These are phyloP conservation scores for Pomatostomus ruficeps DNA, from an alignment of 2,113 vertebrate species.

Conservation along the genomic window DNA sequence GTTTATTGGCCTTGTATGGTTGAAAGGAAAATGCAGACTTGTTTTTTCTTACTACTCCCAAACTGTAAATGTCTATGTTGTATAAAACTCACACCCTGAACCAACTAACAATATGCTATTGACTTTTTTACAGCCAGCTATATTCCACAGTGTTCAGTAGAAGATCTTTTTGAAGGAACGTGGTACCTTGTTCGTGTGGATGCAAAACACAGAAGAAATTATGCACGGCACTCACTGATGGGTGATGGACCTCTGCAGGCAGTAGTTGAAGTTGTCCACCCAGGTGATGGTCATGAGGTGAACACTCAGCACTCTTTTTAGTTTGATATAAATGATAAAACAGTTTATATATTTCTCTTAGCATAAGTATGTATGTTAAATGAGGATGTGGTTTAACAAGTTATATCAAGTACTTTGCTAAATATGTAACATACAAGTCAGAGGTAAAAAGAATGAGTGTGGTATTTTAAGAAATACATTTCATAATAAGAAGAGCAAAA, in stretches of 20 bases:
- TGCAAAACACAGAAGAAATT: constrained; percentile 90
- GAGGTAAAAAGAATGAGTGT: neutral
- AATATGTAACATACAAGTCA: neutral
- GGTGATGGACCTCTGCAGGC: constrained; percentile 75
- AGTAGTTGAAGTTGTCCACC: constrained; percentile 68
- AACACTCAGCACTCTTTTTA: neutral
- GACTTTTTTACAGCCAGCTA: constrained; percentile 80
- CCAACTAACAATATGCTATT: neutral
- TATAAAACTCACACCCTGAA: neutral
- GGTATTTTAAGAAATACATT: neutral
- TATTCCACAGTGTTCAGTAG: constrained; percentile 79
- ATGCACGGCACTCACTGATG: constrained; percentile 74
- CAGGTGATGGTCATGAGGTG: constrained; percentile 77
- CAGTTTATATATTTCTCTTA: neutral
- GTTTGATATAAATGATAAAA: neutral
- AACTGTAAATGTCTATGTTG: neutral
- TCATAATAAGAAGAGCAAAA: neutral
- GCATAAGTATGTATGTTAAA: neutral
- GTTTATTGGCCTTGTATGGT: neutral
- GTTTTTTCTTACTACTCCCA: rapidly evolving
- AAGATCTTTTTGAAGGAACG: constrained; percentile 87
- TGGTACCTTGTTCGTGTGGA: constrained; percentile 93
- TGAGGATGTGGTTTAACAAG: neutral
- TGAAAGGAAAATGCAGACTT: neutral
- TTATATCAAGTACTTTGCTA: neutral